These are phyloP conservation scores for Camptogramma bilineatum DNA, from an alignment of 2,888 invertebrate genomes.

Conservation along the genomic window DNA sequence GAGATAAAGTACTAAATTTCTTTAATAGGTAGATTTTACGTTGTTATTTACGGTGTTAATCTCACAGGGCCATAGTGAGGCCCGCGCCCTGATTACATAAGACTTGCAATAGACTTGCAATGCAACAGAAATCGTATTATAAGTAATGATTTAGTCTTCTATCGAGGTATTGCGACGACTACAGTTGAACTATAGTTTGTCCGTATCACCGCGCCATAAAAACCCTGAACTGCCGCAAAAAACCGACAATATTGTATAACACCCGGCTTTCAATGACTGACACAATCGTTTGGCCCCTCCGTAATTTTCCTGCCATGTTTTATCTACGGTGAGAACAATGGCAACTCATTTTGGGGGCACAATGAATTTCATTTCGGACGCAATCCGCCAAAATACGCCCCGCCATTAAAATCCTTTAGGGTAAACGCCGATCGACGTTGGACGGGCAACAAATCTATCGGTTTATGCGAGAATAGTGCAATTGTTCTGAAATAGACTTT, in stretches of 20 bases:
- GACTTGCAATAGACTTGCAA: too few species aligned
- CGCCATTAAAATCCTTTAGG: slow-evolving; percentile 70
- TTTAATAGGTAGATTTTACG: too few species aligned
- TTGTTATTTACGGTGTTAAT: too few species aligned
- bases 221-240: slow-evolving; percentile 46
- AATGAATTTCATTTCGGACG: slow-evolving; percentile 78
- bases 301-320: slow-evolving; percentile 82
- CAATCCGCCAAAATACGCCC: slow-evolving; percentile 69
- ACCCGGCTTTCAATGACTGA: slow-evolving; percentile 68
- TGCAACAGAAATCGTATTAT: too few species aligned
- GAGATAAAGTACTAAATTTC: too few species aligned
- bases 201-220: slow-evolving; percentile 42
- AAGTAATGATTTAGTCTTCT: too few species aligned
- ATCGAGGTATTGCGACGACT: too few species aligned
- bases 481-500: neutral
- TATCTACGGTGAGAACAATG: slow-evolving; percentile 73
- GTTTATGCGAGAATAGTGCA: neutral
- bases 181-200: slow-evolving; percentile 15
- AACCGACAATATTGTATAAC: slow-evolving; percentile 68
- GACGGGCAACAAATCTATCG: neutral
- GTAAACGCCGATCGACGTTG: neutral
- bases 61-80: too few species aligned
- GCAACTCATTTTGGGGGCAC: slow-evolving; percentile 76
- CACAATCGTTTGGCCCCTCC: slow-evolving; percentile 64
- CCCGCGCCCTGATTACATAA: too few species aligned